These are phyloP conservation scores for Lepidostoma basale DNA, from an alignment of 1,140 invertebrate genomes.

Conservation along the genomic window DNA sequence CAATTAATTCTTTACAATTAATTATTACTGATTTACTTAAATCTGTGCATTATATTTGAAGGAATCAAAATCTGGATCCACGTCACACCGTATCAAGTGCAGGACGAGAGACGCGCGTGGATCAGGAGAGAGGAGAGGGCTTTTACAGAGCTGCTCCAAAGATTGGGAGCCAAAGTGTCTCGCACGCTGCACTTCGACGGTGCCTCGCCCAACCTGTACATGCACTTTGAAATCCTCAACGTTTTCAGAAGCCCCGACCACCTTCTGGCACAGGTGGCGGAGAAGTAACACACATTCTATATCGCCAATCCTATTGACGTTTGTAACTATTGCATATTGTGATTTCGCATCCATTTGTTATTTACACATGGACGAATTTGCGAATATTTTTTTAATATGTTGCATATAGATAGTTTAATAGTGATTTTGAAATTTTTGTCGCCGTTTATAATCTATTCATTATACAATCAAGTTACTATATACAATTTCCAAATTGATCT, in stretches of 20 bases:
- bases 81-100: conserved; percentile 84
- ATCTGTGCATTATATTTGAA: conserved; percentile 50
- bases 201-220: conserved; percentile 65
- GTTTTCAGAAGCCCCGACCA: conserved; percentile 59
- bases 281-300: conserved; percentile 17
- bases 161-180: conserved; percentile 67
- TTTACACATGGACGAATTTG: too few relatives aligned
- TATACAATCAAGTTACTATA: too few relatives aligned
- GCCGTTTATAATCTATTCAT: too few relatives aligned
- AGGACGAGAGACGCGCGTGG: conserved; percentile 77
- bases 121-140: conserved; percentile 79
- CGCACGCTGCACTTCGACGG: conserved; percentile 71
- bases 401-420: too few relatives aligned
- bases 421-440: too few relatives aligned
- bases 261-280: conserved; percentile 27
- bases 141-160: conserved; percentile 71
- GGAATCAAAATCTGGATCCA: conserved; percentile 74
- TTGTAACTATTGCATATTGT: background rate
- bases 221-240: conserved; percentile 74
- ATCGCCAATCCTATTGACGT: background rate
- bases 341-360: too few relatives aligned
- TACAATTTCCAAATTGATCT: too few relatives aligned
- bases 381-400: too few relatives aligned
- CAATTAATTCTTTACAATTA: too few relatives aligned
- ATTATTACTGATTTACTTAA: background rate